Percentiles rank a stretch among this genome's conserved stretches.
Evolutionary conservation across 92 coral and sea anemone genomes (phyloP).

Genomic region (Epizoanthus stellaris): DNA sequence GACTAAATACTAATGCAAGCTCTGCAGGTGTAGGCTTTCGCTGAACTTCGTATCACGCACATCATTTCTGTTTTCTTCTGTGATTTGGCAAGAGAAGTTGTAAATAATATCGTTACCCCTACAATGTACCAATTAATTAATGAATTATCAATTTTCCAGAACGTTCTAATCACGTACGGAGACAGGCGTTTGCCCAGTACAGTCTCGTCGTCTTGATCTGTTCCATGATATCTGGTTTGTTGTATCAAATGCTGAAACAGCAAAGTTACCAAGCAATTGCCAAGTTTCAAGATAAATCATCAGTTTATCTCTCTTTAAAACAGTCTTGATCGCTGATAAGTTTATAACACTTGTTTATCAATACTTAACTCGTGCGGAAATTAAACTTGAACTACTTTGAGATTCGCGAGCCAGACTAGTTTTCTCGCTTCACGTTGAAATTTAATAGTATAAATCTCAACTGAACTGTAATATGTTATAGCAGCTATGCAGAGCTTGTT

Average conservation of each 20-base stretch:
- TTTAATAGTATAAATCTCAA: background rate
- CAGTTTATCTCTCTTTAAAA: background rate
- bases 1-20: background rate
- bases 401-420: background rate
- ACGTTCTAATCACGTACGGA: background rate
- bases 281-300: background rate
- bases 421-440: background rate
- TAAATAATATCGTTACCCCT: background rate
- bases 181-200: background rate
- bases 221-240: constrained; percentile 22
- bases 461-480: background rate
- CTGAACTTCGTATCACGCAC: background rate
- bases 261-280: background rate
- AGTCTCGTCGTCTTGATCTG: background rate
- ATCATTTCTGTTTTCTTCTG: background rate
- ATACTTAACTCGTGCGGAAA: background rate
- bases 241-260: constrained; percentile 23
- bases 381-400: background rate
- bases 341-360: background rate
- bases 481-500: background rate
- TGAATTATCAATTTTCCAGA: background rate
- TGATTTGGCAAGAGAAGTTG: background rate
- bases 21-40: background rate
- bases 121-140: background rate
- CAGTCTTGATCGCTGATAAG: background rate